These are phyloP conservation scores for Pomacea maculata DNA, from an alignment of 1,140 invertebrate genomes.

Conservation along the genomic window DNA sequence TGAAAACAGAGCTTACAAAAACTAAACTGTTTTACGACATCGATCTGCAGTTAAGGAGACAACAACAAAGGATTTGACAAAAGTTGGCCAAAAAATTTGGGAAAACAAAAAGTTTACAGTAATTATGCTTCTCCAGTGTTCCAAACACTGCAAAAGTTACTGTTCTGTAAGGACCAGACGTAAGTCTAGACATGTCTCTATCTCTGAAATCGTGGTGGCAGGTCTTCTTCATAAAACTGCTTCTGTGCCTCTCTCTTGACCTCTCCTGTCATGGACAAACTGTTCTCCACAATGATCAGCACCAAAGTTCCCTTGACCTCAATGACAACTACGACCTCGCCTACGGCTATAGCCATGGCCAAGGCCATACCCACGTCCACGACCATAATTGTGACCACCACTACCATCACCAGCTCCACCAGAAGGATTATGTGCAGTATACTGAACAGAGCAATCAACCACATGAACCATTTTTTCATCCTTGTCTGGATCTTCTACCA, in stretches of 20 bases:
- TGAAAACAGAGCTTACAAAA: not conserved
- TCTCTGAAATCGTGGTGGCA: conserved; percentile 11
- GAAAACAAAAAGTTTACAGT: too few species aligned
- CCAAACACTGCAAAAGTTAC: too few species aligned
- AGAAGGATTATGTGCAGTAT: not conserved
- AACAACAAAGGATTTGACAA: not conserved
- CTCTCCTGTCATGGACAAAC: not conserved
- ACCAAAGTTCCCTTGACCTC: not conserved
- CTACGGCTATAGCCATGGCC: too few species aligned
- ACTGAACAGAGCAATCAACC: not conserved
- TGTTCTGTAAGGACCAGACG: too few species aligned
- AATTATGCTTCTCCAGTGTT: too few species aligned
- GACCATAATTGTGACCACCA: not conserved
- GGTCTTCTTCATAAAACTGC: conserved; percentile 12
- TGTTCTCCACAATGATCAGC: not conserved
- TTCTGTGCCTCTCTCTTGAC: not conserved
- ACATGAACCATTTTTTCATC: conserved; percentile 8
- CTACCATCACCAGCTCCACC: not conserved
- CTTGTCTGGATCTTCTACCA: conserved; percentile 9
- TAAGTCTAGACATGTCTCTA: not conserved
- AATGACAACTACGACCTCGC: too few species aligned
- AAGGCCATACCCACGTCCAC: not conserved
- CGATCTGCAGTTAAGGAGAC: not conserved
- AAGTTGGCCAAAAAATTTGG: too few species aligned
- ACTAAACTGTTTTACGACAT: not conserved